phyloP scores from a whole-genome alignment of 2,888 invertebrate species.

The Arge pagana region DNA sequence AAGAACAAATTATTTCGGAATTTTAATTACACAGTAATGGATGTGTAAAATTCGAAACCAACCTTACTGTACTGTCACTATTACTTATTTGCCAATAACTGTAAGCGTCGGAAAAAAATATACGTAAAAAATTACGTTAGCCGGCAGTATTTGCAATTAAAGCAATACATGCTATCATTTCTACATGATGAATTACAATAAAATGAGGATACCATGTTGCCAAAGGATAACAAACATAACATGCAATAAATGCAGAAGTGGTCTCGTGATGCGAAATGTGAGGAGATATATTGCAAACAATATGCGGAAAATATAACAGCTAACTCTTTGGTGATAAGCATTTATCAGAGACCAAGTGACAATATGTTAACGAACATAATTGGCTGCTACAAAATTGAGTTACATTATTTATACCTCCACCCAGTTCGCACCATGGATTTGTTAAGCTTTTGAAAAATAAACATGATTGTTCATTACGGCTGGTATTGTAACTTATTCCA shows the following conservation, averaged over 20 bases:
- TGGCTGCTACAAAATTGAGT: neutral
- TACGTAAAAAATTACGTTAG: neutral
- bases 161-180: slow-evolving; percentile 15
- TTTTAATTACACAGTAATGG: no score
- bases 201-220: slow-evolving; percentile 8
- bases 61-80: no score
- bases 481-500: no score
- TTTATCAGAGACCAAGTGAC: no score
- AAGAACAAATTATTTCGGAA: no score
- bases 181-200: slow-evolving; percentile 13
- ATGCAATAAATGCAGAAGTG: slow-evolving; percentile 42
- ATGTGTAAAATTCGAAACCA: slow-evolving; percentile 34
- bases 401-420: slow-evolving; percentile 8
- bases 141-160: neutral
- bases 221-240: slow-evolving; percentile 31
- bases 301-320: no score
- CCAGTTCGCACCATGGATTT: slow-evolving; percentile 14
- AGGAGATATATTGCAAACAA: slow-evolving; percentile 23
- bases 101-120: no score
- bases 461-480: slow-evolving; percentile 15
- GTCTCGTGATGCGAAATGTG: slow-evolving; percentile 41
- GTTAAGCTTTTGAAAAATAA: slow-evolving; percentile 15
- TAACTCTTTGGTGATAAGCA: no score
- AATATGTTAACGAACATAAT: no score
- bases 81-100: no score